phyloP scores from a whole-genome alignment of 2,797 vertebrate genomes.

The Ibycter americanus region DNA sequence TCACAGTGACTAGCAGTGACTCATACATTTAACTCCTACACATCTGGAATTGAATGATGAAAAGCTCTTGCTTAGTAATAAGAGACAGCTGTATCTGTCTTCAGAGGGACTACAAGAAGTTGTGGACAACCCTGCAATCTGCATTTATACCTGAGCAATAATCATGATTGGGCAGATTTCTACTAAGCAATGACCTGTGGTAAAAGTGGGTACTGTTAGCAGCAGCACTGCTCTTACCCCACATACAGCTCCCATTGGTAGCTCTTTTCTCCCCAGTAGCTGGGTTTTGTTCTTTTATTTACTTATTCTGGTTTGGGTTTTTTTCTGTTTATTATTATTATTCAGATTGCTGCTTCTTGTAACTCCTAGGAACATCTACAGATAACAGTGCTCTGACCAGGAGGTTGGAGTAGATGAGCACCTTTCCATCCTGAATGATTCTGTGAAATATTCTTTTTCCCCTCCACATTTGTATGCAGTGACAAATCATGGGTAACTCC shows the following conservation, averaged over 20 bases:
- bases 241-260: accelerated
- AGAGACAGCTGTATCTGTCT: neutral
- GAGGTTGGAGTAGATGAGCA: neutral
- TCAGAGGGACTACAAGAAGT: neutral
- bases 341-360: neutral
- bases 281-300: neutral
- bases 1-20: neutral
- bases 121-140: neutral
- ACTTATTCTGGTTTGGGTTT: neutral
- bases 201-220: neutral
- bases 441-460: neutral
- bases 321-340: neutral
- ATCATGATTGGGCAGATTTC: neutral
- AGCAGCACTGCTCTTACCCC: neutral
- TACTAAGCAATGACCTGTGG: neutral
- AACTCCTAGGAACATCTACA: neutral
- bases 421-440: neutral
- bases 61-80: neutral
- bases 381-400: neutral
- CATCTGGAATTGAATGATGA: neutral
- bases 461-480: neutral
- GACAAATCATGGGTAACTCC: neutral
- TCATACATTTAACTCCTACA: neutral
- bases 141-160: neutral
- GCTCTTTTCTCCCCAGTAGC: neutral